Conservation (phyloP, 1,140 invertebrate genomes). For the Lycorma delicatula region DNA sequence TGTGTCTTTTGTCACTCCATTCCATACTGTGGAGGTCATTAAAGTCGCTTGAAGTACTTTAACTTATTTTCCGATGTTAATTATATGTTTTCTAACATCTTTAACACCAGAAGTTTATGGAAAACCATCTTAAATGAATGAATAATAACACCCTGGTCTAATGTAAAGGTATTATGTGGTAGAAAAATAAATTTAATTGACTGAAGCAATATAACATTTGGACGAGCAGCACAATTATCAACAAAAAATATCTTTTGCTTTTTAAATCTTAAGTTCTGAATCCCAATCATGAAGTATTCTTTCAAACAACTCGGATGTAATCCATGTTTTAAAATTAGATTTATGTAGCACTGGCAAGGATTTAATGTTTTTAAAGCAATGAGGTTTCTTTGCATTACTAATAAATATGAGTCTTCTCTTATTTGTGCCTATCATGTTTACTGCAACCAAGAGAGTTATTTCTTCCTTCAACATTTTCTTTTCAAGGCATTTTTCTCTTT, state of each 20-base stretch:
- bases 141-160: no score
- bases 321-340: conserved; percentile 15
- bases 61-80: no score
- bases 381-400: conserved; percentile 11
- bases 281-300: conserved; percentile 33
- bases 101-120: no score
- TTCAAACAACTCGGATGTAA: conserved; percentile 32
- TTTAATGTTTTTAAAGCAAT: conserved; percentile 17
- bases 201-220: no score
- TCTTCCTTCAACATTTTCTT: conserved; percentile 38
- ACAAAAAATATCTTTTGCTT: conserved; percentile 31
- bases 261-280: neutral
- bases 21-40: no score
- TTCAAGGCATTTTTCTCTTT: conserved; percentile 32
- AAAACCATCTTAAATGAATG: no score
- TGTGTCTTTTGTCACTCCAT: no score
- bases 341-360: conserved; percentile 6
- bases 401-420: conserved; percentile 43
- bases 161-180: no score
- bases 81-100: no score
- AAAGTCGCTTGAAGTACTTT: no score
- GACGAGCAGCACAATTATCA: conserved; percentile 37
- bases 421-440: conserved; percentile 31
- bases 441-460: conserved; percentile 33
- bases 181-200: no score